Base-by-base conservation (phyloP, 1,140 invertebrate genomes). In the Coelopa frigida region DNA sequence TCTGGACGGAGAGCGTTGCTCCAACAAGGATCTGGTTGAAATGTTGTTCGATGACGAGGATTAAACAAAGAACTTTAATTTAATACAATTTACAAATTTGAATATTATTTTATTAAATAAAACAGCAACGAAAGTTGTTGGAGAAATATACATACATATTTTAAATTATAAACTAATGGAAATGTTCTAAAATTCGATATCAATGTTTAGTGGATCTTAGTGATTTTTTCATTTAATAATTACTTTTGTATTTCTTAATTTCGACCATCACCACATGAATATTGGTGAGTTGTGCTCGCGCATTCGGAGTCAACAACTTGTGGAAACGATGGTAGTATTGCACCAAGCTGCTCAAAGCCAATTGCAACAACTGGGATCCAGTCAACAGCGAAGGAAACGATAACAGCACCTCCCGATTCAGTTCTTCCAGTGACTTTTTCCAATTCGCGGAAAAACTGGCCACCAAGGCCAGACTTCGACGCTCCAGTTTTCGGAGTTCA, bases 181-280 rank as follows among this genome's bases (percentile, higher is more conserved):
- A 55, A 26, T 42, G 49, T 32, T 24, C 5, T 8, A n/a, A n/a
- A n/a, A n/a, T n/a, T n/a, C n/a, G n/a, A n/a, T n/a, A n/a, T n/a
- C n/a, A n/a, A n/a, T n/a, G 29, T 48, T 42, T 37, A 37, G 21
- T 48, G 10, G 14, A 7, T 29, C 7, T 15, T 37, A 29, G 27
- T n/a, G n/a, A 8, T 8, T n/a, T 75, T 72, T 8, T 11, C 21
- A 14, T 38, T 59, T 42, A 87, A 73, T 84, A 87, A 70, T 83
- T 90, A 56, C 80, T 93, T 79, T 90, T 99, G 72, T 97, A 98
- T 77, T 98, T 98, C 70, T 98, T 99, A 32, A 99, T 89, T 77
- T 99, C 95, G 3, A 98, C 91, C 90, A 98, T 98, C 46, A 99
- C 88, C 45, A 97, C 89, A 75, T 99, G 96, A 65, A 98, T 96